These are phyloP conservation scores for Sebastes melanostomus DNA, from an alignment of 2,797 vertebrate species.

Conservation along the genomic window DNA sequence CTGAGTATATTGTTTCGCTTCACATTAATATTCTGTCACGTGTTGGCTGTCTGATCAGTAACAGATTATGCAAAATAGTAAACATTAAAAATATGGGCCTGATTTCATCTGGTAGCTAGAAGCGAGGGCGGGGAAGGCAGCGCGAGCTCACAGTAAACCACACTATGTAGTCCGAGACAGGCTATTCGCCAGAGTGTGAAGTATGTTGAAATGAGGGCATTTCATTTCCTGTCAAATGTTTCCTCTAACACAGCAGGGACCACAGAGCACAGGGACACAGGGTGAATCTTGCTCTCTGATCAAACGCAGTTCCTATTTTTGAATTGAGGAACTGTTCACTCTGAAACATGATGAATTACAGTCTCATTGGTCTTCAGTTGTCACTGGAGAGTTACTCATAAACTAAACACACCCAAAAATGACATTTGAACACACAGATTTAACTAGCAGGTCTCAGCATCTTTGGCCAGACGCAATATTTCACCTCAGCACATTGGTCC, in stretches of 20 bases:
- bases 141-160: not conserved
- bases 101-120: not conserved
- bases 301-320: conserved; percentile 61
- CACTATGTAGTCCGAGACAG: not conserved
- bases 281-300: conserved; percentile 25
- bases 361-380: not conserved
- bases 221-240: conserved; percentile 65
- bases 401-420: not conserved
- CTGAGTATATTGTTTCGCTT: not conserved
- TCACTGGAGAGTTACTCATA: not conserved
- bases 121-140: not conserved
- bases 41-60: not conserved
- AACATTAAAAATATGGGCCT: not conserved
- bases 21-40: not conserved
- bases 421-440: not conserved
- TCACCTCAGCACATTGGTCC: not conserved
- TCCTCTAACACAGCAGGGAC: conserved; percentile 23
- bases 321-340: conserved; percentile 55
- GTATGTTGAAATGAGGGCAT: conserved; percentile 32
- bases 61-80: not conserved
- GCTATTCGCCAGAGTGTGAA: not conserved
- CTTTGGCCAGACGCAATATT: not conserved
- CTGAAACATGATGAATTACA: conserved; percentile 3
- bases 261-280: conserved; percentile 3
- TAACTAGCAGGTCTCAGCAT: conserved; percentile 14